phyloP scores from a whole-genome alignment of 2,113 vertebrate genomes.

The Mirza zaza region DNA sequence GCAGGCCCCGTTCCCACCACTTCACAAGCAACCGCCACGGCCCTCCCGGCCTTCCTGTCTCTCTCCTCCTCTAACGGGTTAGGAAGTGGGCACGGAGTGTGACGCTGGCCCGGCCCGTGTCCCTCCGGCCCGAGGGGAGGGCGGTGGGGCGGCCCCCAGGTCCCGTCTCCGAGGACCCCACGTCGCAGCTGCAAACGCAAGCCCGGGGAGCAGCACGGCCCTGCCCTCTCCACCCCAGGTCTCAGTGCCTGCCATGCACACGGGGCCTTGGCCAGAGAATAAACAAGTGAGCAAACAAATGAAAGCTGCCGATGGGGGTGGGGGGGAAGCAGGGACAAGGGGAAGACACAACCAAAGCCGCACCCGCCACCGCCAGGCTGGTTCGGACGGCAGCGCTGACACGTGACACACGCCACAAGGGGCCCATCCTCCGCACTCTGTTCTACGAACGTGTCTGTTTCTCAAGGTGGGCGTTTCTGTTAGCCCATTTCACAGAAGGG shows the following conservation, averaged over 20 bases:
- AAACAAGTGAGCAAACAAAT: fast-evolving
- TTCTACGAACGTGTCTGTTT: fast-evolving
- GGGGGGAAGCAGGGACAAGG: fast-evolving
- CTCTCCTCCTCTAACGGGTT: fast-evolving
- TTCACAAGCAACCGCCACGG: fast-evolving
- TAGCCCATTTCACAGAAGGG: background rate
- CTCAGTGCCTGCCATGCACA: background rate
- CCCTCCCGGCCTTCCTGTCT: fast-evolving
- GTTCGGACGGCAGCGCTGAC: background rate
- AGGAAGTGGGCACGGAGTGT: background rate
- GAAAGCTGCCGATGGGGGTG: background rate
- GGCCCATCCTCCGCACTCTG: background rate
- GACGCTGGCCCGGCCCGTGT: background rate
- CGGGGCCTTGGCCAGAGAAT: fast-evolving
- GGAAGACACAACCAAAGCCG: fast-evolving
- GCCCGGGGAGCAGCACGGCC: background rate
- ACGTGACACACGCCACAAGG: background rate
- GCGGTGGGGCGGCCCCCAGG: fast-evolving
- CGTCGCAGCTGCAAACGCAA: fast-evolving
- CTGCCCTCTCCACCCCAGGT: fast-evolving
- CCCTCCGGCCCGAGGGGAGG: fast-evolving
- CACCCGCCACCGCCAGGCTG: fast-evolving
- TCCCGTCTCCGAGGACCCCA: background rate
- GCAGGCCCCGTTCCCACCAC: background rate
- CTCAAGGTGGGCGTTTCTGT: fast-evolving